Percentiles rank a stretch among this genome's conserved stretches.
Conservation (phyloP, 2,797 vertebrate genomes). For the Onychomys torridus region DNA sequence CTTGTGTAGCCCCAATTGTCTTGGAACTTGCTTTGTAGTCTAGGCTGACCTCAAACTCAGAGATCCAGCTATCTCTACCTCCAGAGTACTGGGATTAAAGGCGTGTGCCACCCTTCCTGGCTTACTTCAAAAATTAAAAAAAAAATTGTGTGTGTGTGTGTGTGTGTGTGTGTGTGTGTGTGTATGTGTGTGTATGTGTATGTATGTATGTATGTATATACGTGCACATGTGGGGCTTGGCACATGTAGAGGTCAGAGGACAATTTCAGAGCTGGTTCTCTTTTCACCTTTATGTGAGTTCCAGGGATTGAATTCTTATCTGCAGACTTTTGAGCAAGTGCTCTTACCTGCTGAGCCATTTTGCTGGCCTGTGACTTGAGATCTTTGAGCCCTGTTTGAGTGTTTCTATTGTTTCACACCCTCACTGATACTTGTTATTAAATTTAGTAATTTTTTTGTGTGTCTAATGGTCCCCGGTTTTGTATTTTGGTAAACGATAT, state of each 20-base stretch:
- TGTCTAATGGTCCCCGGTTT: neutral
- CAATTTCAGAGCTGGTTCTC: neutral
- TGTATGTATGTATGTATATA: too few relatives aligned
- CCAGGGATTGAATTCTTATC: neutral
- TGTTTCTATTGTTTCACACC: conserved; percentile 28
- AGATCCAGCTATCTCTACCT: neutral
- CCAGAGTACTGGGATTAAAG: neutral
- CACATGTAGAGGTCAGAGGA: neutral
- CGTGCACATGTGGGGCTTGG: neutral
- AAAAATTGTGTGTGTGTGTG: neutral
- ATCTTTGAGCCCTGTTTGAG: neutral
- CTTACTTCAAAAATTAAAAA: neutral
- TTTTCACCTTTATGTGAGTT: neutral
- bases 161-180: too few relatives aligned
- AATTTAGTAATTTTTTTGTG: conserved; percentile 43
- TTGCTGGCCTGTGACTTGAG: neutral
- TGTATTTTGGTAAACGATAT: conserved; percentile 1
- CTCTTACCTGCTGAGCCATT: neutral
- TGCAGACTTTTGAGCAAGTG: neutral
- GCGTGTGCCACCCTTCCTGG: neutral
- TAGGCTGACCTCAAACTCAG: neutral
- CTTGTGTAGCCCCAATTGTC: neutral
- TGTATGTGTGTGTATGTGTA: neutral
- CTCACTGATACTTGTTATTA: neutral
- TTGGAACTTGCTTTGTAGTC: neutral